Evolutionary conservation across 2,797 vertebrate species (phyloP).

Genomic region (Octomys mimax): DNA sequence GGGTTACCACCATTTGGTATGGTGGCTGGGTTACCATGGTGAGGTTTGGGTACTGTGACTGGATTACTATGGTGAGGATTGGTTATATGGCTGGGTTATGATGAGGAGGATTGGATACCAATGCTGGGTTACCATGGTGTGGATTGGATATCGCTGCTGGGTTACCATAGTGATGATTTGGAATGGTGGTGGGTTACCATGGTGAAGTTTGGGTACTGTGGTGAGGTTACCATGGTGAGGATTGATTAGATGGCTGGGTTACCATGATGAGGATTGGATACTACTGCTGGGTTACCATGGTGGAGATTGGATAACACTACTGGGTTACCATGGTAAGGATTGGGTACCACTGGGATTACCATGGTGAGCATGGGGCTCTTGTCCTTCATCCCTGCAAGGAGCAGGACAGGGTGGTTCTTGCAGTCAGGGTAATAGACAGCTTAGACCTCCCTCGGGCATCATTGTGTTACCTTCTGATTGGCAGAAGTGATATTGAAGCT

Average conservation of each 20-base stretch:
- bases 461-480: neutral
- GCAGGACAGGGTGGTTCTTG: neutral
- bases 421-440: neutral
- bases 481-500: neutral
- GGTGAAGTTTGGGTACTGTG: neutral
- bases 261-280: neutral
- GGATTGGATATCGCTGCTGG: neutral
- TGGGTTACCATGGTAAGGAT: neutral
- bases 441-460: neutral
- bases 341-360: neutral
- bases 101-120: neutral
- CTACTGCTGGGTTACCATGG: neutral
- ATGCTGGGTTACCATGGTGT: neutral
- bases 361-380: neutral
- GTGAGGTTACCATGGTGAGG: neutral
- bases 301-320: too few species aligned
- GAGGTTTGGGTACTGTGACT: neutral
- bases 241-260: neutral
- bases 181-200: neutral
- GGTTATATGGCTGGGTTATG: neutral
- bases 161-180: neutral
- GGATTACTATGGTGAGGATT: neutral
- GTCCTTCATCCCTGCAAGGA: neutral
- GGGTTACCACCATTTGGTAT: neutral
- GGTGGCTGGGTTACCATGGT: neutral